Evolutionary conservation across 2,888 invertebrate genomes (phyloP).

Genomic region (Dolomedes plantarius): DNA sequence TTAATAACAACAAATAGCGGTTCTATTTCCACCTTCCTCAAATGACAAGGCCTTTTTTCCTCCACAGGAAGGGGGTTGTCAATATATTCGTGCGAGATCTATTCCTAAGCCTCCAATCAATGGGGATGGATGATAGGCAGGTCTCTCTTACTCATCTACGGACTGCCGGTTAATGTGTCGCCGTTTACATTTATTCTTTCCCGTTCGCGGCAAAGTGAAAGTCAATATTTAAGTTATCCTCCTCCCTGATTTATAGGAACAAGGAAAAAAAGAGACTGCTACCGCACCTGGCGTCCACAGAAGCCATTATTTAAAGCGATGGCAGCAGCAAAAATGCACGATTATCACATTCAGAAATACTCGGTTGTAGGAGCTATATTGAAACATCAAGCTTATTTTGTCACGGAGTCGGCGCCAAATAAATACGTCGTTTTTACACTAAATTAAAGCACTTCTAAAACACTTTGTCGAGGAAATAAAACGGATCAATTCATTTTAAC

Average conservation of each 20-base stretch:
- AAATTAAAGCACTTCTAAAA: too few species aligned
- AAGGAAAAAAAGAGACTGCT: background rate
- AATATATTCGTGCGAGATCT: background rate
- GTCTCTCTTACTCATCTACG: slow-evolving; percentile 5
- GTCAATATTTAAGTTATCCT: slow-evolving; percentile 58
- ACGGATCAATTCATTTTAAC: too few species aligned
- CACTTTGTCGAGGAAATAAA: too few species aligned
- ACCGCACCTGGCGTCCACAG: slow-evolving; percentile 1
- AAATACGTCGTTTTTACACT: too few species aligned
- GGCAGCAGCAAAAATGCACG: background rate
- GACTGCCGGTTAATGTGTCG: slow-evolving; percentile 41
- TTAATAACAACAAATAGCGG: too few species aligned
- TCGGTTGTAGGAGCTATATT: too few species aligned
- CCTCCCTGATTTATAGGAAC: slow-evolving; percentile 4
- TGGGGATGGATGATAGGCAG: background rate
- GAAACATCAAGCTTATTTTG: too few species aligned
- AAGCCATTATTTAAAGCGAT: background rate
- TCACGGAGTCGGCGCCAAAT: too few species aligned
- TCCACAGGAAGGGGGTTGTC: background rate
- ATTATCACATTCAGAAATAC: too few species aligned
- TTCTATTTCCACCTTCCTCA: too few species aligned
- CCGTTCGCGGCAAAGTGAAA: slow-evolving; percentile 49
- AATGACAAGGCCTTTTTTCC: too few species aligned
- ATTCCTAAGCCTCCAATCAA: background rate
- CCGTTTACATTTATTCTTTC: slow-evolving; percentile 62